phyloP scores from a whole-genome alignment of 2,797 vertebrate genomes.

The Galaxias olidus region DNA sequence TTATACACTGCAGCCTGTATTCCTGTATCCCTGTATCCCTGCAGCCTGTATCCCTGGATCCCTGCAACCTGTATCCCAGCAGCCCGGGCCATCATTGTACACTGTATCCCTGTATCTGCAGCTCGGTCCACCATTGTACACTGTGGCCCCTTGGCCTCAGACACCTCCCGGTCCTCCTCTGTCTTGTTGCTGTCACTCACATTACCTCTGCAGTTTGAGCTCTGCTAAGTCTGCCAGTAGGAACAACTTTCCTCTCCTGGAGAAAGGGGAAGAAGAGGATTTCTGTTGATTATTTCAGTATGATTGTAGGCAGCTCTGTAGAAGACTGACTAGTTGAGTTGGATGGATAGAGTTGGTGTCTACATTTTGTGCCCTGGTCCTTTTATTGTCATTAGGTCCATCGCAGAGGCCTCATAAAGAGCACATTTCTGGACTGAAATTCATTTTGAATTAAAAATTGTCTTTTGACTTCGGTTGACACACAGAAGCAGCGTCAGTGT shows the following conservation, averaged over 20 bases:
- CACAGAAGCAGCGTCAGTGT: no score
- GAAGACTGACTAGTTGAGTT: no score
- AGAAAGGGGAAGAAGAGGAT: conserved; percentile 17
- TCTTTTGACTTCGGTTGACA: no score
- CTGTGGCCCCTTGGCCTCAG: conserved; percentile 63
- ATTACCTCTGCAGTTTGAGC: conserved; percentile 68
- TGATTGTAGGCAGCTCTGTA: conserved; percentile 3
- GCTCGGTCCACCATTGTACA: conserved; percentile 73
- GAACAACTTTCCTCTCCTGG: conserved; percentile 37
- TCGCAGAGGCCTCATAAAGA: no score
- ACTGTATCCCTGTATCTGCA: conserved; percentile 46
- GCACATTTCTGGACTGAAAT: no score
- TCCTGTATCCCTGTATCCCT: conserved; percentile 29
- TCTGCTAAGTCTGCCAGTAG: conserved; percentile 53
- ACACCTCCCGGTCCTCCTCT: conserved; percentile 79
- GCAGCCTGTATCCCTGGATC: neutral
- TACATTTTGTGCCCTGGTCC: no score
- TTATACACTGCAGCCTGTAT: conserved; percentile 64
- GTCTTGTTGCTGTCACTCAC: conserved; percentile 80
- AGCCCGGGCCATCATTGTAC: conserved; percentile 73
- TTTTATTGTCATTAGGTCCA: no score
- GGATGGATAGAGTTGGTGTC: no score
- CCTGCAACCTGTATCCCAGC: conserved; percentile 44
- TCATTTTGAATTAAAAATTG: no score
- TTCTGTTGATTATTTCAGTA: conserved; percentile 23